These are phyloP conservation scores for Notospermus geniculatus DNA, from an alignment of 1,140 invertebrate species.

Conservation along the genomic window DNA sequence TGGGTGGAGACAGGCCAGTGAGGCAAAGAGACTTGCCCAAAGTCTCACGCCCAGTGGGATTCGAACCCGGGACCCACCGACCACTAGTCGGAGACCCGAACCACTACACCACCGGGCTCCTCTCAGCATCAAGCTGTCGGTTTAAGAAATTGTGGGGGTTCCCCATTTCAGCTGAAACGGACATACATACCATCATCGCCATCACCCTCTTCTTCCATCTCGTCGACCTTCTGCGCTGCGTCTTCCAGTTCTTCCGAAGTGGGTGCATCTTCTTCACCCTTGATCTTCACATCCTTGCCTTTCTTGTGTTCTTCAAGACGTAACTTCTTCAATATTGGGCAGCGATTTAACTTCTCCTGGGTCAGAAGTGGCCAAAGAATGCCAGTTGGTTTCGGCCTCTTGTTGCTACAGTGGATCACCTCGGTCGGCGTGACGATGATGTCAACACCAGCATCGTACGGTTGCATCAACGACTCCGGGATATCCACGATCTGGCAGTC, in stretches of 20 bases:
- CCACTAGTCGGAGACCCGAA: too few relatives aligned
- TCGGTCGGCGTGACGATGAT: slow-evolving; percentile 79
- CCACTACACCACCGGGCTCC: too few relatives aligned
- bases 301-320: slow-evolving; percentile 32
- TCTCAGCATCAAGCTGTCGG: too few relatives aligned
- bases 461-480: slow-evolving; percentile 69
- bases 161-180: too few relatives aligned
- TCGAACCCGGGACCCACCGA: too few relatives aligned
- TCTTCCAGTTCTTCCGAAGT: slow-evolving; percentile 15
- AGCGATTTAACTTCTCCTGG: slow-evolving; percentile 64
- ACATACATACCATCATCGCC: slow-evolving; percentile 5
- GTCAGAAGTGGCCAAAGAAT: slow-evolving; percentile 77
- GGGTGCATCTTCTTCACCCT: slow-evolving; percentile 24
- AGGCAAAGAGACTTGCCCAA: too few relatives aligned
- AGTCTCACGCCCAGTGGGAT: too few relatives aligned
- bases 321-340: slow-evolving; percentile 34
- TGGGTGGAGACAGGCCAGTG: too few relatives aligned
- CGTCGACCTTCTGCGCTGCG: slow-evolving; percentile 27
- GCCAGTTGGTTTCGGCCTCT: slow-evolving; percentile 66
- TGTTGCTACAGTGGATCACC: slow-evolving; percentile 56
- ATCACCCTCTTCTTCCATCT: slow-evolving; percentile 29
- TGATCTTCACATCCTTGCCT: slow-evolving; percentile 36
- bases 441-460: slow-evolving; percentile 78
- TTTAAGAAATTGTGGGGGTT: too few relatives aligned
- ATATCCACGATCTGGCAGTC: slow-evolving; percentile 73